Base-by-base conservation (phyloP, 2,797 vertebrate species). In the Lemur catta region DNA sequence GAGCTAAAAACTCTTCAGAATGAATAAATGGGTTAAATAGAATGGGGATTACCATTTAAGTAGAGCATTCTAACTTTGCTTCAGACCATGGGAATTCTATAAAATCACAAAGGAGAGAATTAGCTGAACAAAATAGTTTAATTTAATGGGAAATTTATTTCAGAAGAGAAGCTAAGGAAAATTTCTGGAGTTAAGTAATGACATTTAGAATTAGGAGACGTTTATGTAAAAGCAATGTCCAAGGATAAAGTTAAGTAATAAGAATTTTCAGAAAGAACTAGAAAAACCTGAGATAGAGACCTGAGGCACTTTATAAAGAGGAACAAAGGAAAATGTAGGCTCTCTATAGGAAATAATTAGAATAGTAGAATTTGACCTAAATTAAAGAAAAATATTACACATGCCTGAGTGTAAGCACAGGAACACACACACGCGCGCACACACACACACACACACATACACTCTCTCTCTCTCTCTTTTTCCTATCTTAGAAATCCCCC, bases 41-140 rank as follows among this genome's bases (percentile, higher is more conserved):
- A 95, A 97, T 61, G 88, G 95, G 95, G 97, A 97, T 97, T 97
- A 90, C 95, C 93, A 92, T 92, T 97, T 97, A 97, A 98, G 95
- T 97, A 96, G 97, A 97, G 93, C 97, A 96, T 93, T 95, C 96
- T 97, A 96, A 98, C 96, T 97, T 94, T 96, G 95, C 93, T 97
- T 97, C 92, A 96, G 92, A 98, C 94, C 96, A 84, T 95, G 98
- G 97, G 97, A 97, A 98, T 97, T 97, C 96, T 96, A 67, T 63
- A 97, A 97, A 97, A 94, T 95, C 96, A 97, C 96, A 96, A 97
- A 98, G 97, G 96, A 97, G 91, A 97, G 93, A 97, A 97, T 97
- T 95, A 94, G 87, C 85, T 87, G 95, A 97, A 86, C 93, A 85
- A 97, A 98, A 97, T 78, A 91, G 89, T 96, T 97, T 96, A 92